Evolutionary conservation across 2,797 vertebrate genomes (phyloP), one percentile per base, ranked within the genome.

Genomic region (Picus viridis): DNA sequence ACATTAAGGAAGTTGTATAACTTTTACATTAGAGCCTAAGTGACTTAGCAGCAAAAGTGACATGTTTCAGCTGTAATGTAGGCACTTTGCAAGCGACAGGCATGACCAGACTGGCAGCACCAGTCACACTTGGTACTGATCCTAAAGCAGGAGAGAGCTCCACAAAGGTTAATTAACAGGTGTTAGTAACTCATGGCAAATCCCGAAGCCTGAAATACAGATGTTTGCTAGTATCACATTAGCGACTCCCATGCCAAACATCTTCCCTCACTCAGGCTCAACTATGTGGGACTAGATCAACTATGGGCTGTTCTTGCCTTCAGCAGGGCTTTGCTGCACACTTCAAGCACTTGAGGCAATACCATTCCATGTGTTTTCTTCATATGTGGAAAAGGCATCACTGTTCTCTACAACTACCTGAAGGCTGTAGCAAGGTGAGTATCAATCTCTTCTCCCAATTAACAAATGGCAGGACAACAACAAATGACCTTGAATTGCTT

Each of bases 1-100:
- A 74, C 75, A 56, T 70, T 93, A 83, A 92, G 84, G 86, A 96
- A 95, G 93, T 80, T 87, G 76, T 95, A 95, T 95, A 95, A 96
- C 43, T 95, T 93, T 88, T 92, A 92, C 85, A 47, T 39, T 23
- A 13, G 26, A 59, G 43, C 26, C 76, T 83, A 59, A 94, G 76
- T 26, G 79, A 93, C 94, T 93, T 49, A 27, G 84, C 87, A 90
- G 76, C 79, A 87, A 3, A 93, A 88, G 77, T 3, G 79, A 93
- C 92, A 92, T 2, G 2, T 91, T 86, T 83, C 82, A 88, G 87
- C 85, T 83, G 59, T 23, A 93, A 43, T 17, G 2, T 16, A 58
- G 45, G 68, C 77, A 72, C 67, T 39, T 2, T 2, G 18, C 26
- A 81, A 88, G 70, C 76, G 24, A 36, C 0, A 0, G 27, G 74